phyloP scores from a whole-genome alignment of 1,140 invertebrate genomes.

The Hestina assimilis region DNA sequence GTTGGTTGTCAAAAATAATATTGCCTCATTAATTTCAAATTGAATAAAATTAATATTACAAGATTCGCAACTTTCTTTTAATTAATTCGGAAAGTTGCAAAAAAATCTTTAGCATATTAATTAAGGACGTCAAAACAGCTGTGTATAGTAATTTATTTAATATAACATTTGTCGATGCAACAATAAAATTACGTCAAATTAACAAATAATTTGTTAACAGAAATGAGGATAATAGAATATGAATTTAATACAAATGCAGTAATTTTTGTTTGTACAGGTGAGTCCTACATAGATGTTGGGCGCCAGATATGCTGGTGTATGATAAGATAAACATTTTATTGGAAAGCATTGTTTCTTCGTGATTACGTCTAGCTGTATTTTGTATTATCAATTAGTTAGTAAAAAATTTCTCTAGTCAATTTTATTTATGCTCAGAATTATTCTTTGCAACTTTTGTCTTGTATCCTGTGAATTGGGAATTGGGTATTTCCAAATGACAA shows the following conservation, averaged over 20 bases:
- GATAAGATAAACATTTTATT: constrained; percentile 30
- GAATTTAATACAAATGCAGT: constrained; percentile 22
- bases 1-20: constrained; percentile 7
- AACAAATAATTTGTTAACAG: not conserved
- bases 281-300: constrained; percentile 35
- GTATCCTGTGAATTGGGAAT: too few species aligned
- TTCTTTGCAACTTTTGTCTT: too few species aligned
- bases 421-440: too few species aligned
- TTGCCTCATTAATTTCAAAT: not conserved
- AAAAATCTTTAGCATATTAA: too few species aligned
- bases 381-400: not conserved
- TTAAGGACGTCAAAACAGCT: not conserved
- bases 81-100: too few species aligned
- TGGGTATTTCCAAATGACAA: too few species aligned
- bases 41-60: not conserved
- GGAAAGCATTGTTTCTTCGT: constrained; percentile 1
- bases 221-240: constrained; percentile 3
- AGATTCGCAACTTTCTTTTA: not conserved
- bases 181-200: not conserved
- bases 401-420: too few species aligned
- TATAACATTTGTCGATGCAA: not conserved
- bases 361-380: not conserved
- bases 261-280: constrained; percentile 42
- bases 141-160: not conserved
- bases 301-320: constrained; percentile 38